Percentiles rank a stretch among this genome's conserved stretches.
Conservation (phyloP, 2,888 invertebrate genomes). For the Petrolisthes cinctipes region DNA sequence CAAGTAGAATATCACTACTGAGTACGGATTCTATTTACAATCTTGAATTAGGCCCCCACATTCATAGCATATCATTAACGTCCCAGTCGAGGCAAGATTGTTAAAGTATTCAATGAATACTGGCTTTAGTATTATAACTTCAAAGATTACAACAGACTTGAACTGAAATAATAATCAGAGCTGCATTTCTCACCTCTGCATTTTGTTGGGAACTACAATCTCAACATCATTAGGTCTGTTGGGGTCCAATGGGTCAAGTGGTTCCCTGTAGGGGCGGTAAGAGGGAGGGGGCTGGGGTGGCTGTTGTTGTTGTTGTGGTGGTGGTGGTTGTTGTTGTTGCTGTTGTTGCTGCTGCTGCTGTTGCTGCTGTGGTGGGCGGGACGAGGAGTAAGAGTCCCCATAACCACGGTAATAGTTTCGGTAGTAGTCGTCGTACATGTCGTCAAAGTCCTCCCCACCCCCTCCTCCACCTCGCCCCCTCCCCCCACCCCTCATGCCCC, state of each 20-base stretch:
- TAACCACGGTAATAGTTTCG: slow-evolving; percentile 56
- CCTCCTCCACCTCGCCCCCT: slow-evolving; percentile 6
- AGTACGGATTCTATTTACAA: not conserved
- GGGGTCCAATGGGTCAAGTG: slow-evolving; percentile 59
- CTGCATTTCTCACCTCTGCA: slow-evolving; percentile 52
- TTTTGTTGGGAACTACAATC: slow-evolving; percentile 63
- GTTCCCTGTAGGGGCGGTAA: slow-evolving; percentile 31
- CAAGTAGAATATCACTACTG: slow-evolving; percentile 46
- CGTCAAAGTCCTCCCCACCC: slow-evolving; percentile 24
- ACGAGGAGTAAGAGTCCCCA: slow-evolving; percentile 34
- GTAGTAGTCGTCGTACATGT: slow-evolving; percentile 54
- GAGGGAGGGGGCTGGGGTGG: not conserved
- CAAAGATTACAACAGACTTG: no score
- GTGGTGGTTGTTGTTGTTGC: not conserved
- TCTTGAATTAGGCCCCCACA: no score
- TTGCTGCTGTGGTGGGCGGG: not conserved
- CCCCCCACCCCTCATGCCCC: slow-evolving; percentile 10
- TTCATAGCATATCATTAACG: no score
- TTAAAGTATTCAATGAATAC: no score
- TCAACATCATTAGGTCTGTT: slow-evolving; percentile 62
- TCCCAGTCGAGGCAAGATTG: no score
- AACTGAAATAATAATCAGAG: no score
- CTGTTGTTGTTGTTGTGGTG: not conserved
- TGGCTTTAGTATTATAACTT: no score
- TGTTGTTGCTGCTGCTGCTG: not conserved